Base-by-base conservation (phyloP, 2,888 invertebrate species). In the Macrosiphum euphorbiae region DNA sequence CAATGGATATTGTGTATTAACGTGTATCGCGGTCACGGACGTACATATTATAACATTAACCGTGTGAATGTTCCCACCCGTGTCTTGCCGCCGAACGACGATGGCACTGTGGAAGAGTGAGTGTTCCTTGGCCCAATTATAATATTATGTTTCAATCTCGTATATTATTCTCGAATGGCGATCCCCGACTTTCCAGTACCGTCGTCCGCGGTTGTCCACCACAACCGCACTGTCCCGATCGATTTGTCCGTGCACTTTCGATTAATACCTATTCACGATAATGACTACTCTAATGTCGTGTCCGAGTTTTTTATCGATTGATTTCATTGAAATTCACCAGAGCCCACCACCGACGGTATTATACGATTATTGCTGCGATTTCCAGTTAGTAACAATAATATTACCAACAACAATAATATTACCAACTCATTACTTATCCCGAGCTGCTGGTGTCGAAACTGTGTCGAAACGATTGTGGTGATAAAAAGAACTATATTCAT, bases 61-160 rank as follows among this genome's bases (percentile, higher is more conserved):
- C 35, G 78, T 78, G 78, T 78, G 35, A 78, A 78, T 78, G 35
- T 35, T 78, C 35, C 20, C 35, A 35, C 35, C 78, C 7, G 78
- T 78, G 35, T 35, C 7, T 78, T 35, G 35, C 78, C 35, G 7
- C 20, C 20, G 78, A 35, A 78, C 35, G 20, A 78, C 20, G 8
- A 20, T 20, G 20, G 20, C 20, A 78, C 35, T 20, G 16, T 35
- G 7, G 35, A 35, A 78, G 35, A 78, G 35, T 7, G 78, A 35
- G 78, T 78, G 35, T 35, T 78, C 78, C 78, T 78, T 78, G 78
- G 78, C 78, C 78, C 35, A 78, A 20, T 78, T 78, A 78, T 78
- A n/a, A 61, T 61, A 28, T 3, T 47, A 11, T 20, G 4, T 52
- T 52, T 52, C 52, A n/a, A n/a, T 67, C 35, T 35, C 20, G 20